phyloP scores from a whole-genome alignment of 2,113 vertebrate genomes.

The Ictalurus furcatus region DNA sequence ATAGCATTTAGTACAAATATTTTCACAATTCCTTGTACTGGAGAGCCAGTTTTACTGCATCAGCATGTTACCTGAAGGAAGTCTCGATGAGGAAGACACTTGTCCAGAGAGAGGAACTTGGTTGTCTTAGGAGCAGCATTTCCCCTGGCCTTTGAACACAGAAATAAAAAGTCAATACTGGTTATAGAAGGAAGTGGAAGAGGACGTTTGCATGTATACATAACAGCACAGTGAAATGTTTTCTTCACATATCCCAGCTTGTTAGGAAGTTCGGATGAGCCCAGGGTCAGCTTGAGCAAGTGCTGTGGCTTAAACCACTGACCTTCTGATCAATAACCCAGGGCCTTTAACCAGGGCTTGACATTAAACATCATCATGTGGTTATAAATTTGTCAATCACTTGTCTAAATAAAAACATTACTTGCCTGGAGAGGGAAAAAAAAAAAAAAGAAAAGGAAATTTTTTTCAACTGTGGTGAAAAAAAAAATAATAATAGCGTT shows the following conservation, averaged over 20 bases:
- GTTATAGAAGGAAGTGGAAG: not conserved
- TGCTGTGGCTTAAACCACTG: not conserved
- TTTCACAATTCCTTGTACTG: not conserved
- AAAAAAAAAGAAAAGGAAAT: too few species aligned
- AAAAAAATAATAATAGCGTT: too few species aligned
- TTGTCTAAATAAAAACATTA: too few species aligned
- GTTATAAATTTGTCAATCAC: too few species aligned
- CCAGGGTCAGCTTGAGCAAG: not conserved
- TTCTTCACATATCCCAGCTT: not conserved
- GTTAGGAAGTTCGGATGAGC: not conserved
- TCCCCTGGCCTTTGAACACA: constrained; percentile 66
- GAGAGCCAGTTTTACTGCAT: not conserved
- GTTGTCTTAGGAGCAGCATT: constrained; percentile 82
- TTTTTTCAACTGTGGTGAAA: too few species aligned
- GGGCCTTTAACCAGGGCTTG: not conserved
- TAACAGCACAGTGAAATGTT: not conserved
- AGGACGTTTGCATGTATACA: not conserved
- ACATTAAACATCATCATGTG: too few species aligned
- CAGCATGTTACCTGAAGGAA: constrained; percentile 87
- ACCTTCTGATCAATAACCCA: not conserved
- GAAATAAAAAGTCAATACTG: not conserved
- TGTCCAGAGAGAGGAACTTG: constrained; percentile 96
- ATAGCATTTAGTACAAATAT: not conserved
- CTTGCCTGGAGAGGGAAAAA: too few species aligned
- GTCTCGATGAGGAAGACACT: constrained; percentile 91